phyloP scores from a whole-genome alignment of 2,888 invertebrate species.

The Thereva nobilitata region DNA sequence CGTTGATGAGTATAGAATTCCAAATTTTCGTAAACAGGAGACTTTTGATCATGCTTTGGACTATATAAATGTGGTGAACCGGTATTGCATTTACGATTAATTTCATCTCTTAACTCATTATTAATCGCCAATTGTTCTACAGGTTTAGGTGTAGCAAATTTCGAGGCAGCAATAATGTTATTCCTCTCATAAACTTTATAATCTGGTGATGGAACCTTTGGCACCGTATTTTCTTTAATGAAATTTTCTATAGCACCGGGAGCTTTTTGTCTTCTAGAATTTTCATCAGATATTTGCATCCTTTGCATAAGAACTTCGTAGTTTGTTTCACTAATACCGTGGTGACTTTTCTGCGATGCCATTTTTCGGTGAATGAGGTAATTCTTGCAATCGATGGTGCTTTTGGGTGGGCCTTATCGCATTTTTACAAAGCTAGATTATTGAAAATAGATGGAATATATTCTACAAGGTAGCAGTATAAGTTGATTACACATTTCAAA shows the following conservation, averaged over 20 bases:
- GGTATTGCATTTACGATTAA: constrained; percentile 48
- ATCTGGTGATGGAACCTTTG: constrained; percentile 48
- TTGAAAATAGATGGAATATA: too few relatives aligned
- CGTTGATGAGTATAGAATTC: constrained; percentile 73
- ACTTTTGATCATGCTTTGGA: constrained; percentile 39
- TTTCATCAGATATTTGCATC: constrained; percentile 48
- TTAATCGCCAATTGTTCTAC: constrained; percentile 55
- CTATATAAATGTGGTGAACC: constrained; percentile 52
- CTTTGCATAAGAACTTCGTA: constrained; percentile 54
- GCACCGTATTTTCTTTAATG: constrained; percentile 62
- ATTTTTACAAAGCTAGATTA: too few relatives aligned
- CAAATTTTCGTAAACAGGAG: constrained; percentile 79
- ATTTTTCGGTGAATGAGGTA: constrained; percentile 16
- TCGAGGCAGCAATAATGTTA: constrained; percentile 75
- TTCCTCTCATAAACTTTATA: constrained; percentile 71
- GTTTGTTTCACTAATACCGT: constrained; percentile 47
- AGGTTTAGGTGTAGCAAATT: constrained; percentile 76
- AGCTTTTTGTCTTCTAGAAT: constrained; percentile 60
- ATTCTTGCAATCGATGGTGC: background rate
- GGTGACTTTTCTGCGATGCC: constrained; percentile 42
- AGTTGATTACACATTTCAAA: too few relatives aligned
- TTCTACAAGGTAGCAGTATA: too few relatives aligned
- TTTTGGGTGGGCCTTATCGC: background rate
- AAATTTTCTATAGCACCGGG: constrained; percentile 71
- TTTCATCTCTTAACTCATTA: constrained; percentile 46